A percentile compares a stretch with the other conserved stretches of the same genome.
Evolutionary conservation across 2,888 invertebrate genomes (phyloP).

Genomic region (Hyalella azteca): DNA sequence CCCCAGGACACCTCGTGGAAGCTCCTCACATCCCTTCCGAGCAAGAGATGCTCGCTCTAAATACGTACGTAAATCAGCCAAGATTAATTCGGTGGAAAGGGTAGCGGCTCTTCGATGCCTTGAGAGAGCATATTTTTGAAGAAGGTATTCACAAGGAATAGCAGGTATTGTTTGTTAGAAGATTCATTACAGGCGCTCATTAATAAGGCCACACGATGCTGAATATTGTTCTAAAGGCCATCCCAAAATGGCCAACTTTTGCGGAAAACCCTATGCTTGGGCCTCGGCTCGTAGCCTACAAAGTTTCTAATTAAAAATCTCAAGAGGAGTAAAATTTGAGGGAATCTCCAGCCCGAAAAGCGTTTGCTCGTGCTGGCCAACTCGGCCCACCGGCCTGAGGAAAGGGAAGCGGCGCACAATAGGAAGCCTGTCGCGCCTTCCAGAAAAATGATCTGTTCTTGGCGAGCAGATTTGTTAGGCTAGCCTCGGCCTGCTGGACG

Average conservation of each 20-base stretch:
- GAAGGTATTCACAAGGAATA: background rate
- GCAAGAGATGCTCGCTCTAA: background rate
- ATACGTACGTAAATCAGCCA: background rate
- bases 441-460: slow-evolving; percentile 20
- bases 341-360: background rate
- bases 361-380: no score
- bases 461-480: slow-evolving; percentile 6
- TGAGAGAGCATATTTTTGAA: background rate
- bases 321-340: slow-evolving; percentile 14
- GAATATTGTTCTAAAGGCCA: slow-evolving; percentile 26
- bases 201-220: slow-evolving; percentile 19
- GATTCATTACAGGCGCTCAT: slow-evolving; percentile 15
- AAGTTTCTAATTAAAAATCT: slow-evolving; percentile 28
- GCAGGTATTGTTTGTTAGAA: background rate
- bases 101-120: background rate
- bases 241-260: slow-evolving; percentile 11
- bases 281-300: background rate
- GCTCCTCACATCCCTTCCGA: background rate
- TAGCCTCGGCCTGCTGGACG: background rate
- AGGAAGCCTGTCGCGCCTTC: background rate
- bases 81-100: slow-evolving; percentile 31
- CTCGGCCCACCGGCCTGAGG: no score
- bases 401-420: background rate
- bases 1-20: background rate
- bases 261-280: background rate